A percentile compares a stretch with the other conserved stretches of the same genome.
These are phyloP conservation scores for Hemiscyllium ocellatum DNA, from an alignment of 2,113 vertebrate genomes.

Conservation along the genomic window DNA sequence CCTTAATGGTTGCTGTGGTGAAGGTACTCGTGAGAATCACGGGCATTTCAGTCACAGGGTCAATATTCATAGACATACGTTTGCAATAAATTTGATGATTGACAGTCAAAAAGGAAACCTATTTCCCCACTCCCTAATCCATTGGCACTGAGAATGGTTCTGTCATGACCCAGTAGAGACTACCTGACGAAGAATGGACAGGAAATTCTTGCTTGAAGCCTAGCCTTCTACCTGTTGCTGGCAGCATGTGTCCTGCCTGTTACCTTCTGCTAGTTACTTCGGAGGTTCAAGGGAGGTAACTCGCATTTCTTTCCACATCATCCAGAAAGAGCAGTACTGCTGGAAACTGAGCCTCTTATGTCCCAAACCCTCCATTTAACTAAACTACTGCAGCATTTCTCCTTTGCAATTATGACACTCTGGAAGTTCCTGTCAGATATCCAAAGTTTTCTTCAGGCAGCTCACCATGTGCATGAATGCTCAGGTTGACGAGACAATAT, in stretches of 20 bases:
- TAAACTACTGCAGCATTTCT: background rate
- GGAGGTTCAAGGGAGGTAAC: background rate
- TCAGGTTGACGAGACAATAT: background rate
- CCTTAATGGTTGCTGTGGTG: background rate
- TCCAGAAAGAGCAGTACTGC: background rate
- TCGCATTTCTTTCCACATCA: background rate
- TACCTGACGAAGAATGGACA: background rate
- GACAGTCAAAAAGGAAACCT: background rate
- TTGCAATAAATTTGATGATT: background rate
- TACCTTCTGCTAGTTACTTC: too few relatives aligned
- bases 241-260: too few relatives aligned
- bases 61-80: background rate
- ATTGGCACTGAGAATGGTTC: background rate
- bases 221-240: too few relatives aligned
- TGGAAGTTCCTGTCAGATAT: background rate
- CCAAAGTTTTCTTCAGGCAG: background rate
- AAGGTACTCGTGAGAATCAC: background rate
- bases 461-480: too few relatives aligned
- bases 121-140: background rate
- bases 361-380: background rate
- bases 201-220: background rate
- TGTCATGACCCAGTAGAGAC: background rate
- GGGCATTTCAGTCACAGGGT: background rate
- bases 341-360: background rate
- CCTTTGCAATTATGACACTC: background rate